Conservation (phyloP, 2,888 invertebrate genomes). For the Lordiphosa andalusiaca region DNA sequence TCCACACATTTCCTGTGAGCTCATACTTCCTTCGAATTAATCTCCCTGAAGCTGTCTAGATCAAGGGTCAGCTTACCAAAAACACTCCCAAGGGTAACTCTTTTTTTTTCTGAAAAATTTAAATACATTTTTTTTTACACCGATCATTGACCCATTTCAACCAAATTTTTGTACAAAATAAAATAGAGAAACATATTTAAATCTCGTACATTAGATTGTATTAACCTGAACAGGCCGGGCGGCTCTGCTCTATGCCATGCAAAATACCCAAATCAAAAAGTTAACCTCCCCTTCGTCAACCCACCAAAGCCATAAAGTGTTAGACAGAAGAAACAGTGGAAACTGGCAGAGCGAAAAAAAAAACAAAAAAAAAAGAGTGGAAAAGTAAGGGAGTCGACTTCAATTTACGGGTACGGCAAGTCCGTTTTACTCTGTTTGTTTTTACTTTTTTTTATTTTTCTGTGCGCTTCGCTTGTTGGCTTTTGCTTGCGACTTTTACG, state of each 20-base stretch:
- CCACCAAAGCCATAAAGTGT: slow-evolving; percentile 27
- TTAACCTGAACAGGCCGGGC: slow-evolving; percentile 18
- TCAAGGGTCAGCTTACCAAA: slow-evolving; percentile 10
- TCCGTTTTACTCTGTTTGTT: slow-evolving; percentile 1
- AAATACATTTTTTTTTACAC: neutral
- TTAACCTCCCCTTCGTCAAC: neutral
- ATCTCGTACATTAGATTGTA: slow-evolving; percentile 33
- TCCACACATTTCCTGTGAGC: no score
- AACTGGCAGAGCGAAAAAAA: neutral
- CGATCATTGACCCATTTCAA: neutral
- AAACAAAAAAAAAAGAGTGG: slow-evolving; percentile 13
- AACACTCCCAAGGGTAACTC: slow-evolving; percentile 4
- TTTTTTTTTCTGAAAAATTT: neutral
- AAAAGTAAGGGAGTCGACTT: slow-evolving; percentile 6
- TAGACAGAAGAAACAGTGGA: slow-evolving; percentile 18
- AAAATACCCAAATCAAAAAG: slow-evolving; percentile 43
- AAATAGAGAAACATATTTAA: neutral
- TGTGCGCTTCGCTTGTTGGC: slow-evolving; percentile 12
- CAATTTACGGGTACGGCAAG: neutral
- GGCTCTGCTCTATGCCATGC: slow-evolving; percentile 12
- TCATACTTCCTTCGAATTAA: no score
- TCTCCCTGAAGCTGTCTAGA: neutral
- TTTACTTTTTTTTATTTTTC: neutral
- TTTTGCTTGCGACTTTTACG: slow-evolving; percentile 36
- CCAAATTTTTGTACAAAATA: neutral